A percentile compares a stretch with the other conserved stretches of the same genome.
Conservation (phyloP, 2,797 vertebrate species). For the Tapera naevia region DNA sequence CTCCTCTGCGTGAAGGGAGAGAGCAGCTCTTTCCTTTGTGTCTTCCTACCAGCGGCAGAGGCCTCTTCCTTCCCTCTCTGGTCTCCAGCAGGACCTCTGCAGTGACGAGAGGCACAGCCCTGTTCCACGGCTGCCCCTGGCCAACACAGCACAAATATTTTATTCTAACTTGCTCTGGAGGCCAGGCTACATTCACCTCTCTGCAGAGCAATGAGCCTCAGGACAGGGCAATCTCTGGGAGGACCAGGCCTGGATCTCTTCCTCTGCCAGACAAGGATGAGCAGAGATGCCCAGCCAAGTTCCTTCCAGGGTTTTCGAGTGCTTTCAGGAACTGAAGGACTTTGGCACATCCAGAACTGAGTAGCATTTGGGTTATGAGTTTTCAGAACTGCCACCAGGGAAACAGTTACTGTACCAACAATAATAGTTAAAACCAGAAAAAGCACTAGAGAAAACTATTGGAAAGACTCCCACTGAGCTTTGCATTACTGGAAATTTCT, state of each 20-base stretch:
- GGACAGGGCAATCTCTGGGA: not conserved
- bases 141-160: rapidly evolving
- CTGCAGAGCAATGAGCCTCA: not conserved
- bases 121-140: not conserved
- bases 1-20: not conserved
- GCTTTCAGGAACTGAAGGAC: not conserved
- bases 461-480: not conserved
- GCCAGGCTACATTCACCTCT: not conserved
- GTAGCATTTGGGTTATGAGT: not conserved
- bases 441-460: not conserved
- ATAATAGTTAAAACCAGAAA: not conserved
- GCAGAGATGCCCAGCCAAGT: not conserved
- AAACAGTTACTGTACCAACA: not conserved
- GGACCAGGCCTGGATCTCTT: not conserved
- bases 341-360: not conserved
- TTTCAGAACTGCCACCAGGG: not conserved
- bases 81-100: not conserved
- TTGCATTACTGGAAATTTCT: not conserved
- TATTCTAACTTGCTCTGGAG: not conserved
- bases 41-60: not conserved
- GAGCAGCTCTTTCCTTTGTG: not conserved
- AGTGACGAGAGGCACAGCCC: not conserved
- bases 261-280: not conserved
- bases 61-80: not conserved
- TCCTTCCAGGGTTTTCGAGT: rapidly evolving